These are phyloP conservation scores for Umimayanthus chanpuru DNA, from an alignment of 92 coral and sea anemone species.

Conservation along the genomic window DNA sequence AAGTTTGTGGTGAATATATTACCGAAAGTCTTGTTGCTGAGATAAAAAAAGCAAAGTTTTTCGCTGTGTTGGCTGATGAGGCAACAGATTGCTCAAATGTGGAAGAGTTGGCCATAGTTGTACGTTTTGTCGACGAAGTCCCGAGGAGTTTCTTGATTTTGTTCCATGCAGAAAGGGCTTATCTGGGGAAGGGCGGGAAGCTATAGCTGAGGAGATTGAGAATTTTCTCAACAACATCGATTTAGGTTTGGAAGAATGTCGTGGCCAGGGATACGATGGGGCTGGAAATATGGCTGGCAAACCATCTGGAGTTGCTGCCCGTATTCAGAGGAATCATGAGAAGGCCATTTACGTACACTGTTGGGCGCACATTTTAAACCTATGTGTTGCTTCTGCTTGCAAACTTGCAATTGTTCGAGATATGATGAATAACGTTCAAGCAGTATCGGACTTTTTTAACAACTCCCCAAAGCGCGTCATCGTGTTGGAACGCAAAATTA, in stretches of 20 bases:
- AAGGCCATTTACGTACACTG: conserved; percentile 42
- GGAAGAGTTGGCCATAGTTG: conserved; percentile 45
- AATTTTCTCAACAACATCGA: conserved; percentile 26
- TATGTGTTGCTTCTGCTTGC: conserved; percentile 38
- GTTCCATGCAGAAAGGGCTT: conserved; percentile 34
- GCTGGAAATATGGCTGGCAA: conserved; percentile 52
- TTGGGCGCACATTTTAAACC: conserved; percentile 36
- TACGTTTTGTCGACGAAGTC: conserved; percentile 49
- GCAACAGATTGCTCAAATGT: conserved; percentile 43
- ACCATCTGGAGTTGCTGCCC: conserved; percentile 47
- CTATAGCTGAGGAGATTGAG: conserved; percentile 35
- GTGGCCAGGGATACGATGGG: conserved; percentile 57
- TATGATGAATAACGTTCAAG: conserved; percentile 34
- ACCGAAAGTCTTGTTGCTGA: conserved; percentile 26
- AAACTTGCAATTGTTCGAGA: conserved; percentile 7
- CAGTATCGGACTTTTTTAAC: no score
- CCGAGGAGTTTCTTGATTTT: conserved; percentile 49
- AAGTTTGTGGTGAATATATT: conserved; percentile 42
- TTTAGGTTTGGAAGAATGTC: conserved; percentile 31
- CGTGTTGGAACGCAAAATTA: no score
- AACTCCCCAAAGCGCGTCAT: no score
- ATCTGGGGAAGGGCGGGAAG: conserved; percentile 37
- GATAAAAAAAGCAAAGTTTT: conserved; percentile 35
- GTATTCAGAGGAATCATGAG: background rate
- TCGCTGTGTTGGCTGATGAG: conserved; percentile 49